Conservation (phyloP, 2,888 invertebrate species). For the Tanypteryx hageni region DNA sequence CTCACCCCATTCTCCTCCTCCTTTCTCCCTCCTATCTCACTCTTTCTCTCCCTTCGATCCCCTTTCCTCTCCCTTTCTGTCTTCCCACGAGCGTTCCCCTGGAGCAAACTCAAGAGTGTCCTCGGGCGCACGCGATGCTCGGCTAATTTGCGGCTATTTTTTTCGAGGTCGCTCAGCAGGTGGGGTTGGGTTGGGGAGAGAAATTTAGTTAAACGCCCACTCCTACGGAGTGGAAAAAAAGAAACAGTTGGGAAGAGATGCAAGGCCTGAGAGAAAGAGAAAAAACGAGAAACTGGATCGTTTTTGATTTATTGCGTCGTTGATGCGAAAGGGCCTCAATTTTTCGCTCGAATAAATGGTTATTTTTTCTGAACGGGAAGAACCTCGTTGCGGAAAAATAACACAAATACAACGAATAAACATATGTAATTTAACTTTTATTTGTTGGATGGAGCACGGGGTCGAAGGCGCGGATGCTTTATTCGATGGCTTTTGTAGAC, state of each 20-base stretch:
- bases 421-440: too few relatives aligned
- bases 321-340: too few relatives aligned
- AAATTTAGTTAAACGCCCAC: background rate
- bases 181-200: background rate
- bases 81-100: background rate
- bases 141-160: background rate
- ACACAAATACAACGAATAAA: too few relatives aligned
- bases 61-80: background rate
- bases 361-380: too few relatives aligned
- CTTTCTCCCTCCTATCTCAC: background rate
- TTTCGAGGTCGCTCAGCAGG: constrained; percentile 1
- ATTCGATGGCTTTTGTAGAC: too few relatives aligned
- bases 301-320: background rate
- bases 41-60: background rate
- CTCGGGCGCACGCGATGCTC: background rate
- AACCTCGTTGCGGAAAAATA: too few relatives aligned
- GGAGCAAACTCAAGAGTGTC: background rate
- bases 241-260: too few relatives aligned
- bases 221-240: too few relatives aligned
- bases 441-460: too few relatives aligned
- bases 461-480: too few relatives aligned
- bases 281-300: background rate
- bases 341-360: too few relatives aligned
- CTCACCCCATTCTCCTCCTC: background rate
- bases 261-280: background rate